Evolutionary conservation across 2,797 vertebrate species (phyloP), one percentile per base, ranked within the genome.

Genomic region (Merluccius polli): DNA sequence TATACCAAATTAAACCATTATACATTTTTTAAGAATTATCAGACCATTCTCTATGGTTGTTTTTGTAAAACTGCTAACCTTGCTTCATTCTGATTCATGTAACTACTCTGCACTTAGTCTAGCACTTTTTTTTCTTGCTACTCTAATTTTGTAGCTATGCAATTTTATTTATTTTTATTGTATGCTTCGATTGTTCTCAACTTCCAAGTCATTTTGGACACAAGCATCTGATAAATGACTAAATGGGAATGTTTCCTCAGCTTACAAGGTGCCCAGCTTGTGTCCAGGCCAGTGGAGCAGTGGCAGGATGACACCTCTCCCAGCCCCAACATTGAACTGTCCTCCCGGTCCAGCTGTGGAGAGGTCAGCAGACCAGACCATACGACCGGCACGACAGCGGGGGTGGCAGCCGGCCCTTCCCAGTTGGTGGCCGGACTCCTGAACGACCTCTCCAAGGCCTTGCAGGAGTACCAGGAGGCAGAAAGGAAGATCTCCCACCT

Each of bases 391-490:
- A 81, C 74, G 71, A 76, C 85, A 9, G 2, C 10, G 0, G 85
- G 85, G 75, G 90, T 90, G 13, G 85, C 89, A 27, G 87, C 93
- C 69, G 33, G 71, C 41, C 13, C 71, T 11, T 87, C 89, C 0
- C 92, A 93, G 74, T 89, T 92, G 0, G 94, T 94, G n/a, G 89
- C 92, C 0, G 30, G 92, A 30, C 95, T 95, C 27, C 93, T 96
- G 0, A 82, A 90, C 1, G 96, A 98, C 82, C 95, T 99, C 84
- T 95, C 95, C 44, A 95, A 92, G 84, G 96, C 95, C 3, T 87
- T 99, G 72, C 95, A 95, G 30, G 96, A 97, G 84, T 98, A 96
- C 70, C 95, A 95, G 74, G 95, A 95, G 73, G 96, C 96, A 0
- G 97, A 99, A 75, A 94, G 90, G 81, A 94, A 94, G 78, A 93